Evolutionary conservation across 1,140 invertebrate genomes (phyloP).

Genomic region (Bombus waltoni): DNA sequence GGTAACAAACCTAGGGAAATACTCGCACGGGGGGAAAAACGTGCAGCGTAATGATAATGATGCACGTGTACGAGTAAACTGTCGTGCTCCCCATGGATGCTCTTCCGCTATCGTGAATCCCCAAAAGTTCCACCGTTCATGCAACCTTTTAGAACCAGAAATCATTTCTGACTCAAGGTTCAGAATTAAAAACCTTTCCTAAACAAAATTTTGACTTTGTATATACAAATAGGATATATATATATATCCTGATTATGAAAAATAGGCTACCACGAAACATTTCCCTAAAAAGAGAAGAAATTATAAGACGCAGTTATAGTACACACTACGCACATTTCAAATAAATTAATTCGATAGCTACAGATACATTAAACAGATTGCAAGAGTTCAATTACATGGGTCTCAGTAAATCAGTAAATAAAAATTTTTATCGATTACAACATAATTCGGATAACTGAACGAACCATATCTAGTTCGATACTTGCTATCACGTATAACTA

Average conservation of each 20-base stretch:
- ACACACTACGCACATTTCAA: neutral
- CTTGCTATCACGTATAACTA: neutral
- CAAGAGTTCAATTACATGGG: neutral
- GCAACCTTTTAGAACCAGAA: neutral
- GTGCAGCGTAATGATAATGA: constrained; percentile 49
- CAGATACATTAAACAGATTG: neutral
- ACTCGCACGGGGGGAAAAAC: constrained; percentile 26
- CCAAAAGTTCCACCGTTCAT: neutral
- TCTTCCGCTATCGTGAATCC: constrained; percentile 6
- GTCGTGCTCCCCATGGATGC: constrained; percentile 30
- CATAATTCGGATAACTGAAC: neutral
- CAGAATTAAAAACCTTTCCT: no score
- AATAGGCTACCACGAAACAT: neutral
- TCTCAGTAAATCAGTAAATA: no score
- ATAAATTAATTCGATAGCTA: neutral
- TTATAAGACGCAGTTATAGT: neutral
- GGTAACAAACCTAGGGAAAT: neutral
- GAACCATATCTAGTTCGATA: neutral
- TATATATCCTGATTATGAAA: neutral
- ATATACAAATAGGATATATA: no score
- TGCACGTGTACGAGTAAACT: constrained; percentile 52
- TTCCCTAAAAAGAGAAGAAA: neutral
- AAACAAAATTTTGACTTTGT: neutral
- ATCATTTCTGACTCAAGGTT: neutral
- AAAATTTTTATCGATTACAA: neutral